Evolutionary conservation across 2,797 vertebrate species (phyloP).

Genomic region (Crypturellus tataupa): DNA sequence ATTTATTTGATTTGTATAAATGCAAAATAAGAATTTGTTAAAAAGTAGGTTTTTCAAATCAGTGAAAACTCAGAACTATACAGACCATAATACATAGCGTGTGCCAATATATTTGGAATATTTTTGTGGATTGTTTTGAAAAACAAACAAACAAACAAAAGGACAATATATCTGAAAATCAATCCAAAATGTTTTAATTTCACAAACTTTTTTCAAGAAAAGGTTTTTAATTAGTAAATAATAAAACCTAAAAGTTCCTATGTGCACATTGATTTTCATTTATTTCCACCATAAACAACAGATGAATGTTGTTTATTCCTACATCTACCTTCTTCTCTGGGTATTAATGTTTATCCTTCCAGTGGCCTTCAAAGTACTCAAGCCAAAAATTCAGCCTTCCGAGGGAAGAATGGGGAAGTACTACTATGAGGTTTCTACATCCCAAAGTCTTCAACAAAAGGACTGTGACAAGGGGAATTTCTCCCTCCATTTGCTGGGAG

Average conservation of each 20-base stretch:
- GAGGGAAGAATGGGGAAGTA: background rate
- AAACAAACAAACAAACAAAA: background rate
- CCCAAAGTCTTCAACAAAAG: background rate
- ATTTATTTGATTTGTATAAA: background rate
- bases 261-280: background rate
- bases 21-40: background rate
- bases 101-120: background rate
- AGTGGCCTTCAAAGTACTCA: background rate
- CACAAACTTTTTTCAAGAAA: background rate
- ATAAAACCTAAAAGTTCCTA: background rate
- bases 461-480: background rate
- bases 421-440: background rate
- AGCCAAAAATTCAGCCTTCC: background rate
- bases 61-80: background rate
- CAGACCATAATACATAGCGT: background rate
- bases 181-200: background rate
- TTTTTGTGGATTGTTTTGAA: background rate
- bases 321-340: background rate
- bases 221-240: background rate
- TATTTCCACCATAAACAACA: background rate
- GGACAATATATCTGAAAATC: background rate
- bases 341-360: background rate
- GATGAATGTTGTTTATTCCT: background rate
- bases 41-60: background rate
- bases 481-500: background rate